These are phyloP conservation scores for Hyposoter dolosus DNA, from an alignment of 2,888 invertebrate genomes.

Conservation along the genomic window DNA sequence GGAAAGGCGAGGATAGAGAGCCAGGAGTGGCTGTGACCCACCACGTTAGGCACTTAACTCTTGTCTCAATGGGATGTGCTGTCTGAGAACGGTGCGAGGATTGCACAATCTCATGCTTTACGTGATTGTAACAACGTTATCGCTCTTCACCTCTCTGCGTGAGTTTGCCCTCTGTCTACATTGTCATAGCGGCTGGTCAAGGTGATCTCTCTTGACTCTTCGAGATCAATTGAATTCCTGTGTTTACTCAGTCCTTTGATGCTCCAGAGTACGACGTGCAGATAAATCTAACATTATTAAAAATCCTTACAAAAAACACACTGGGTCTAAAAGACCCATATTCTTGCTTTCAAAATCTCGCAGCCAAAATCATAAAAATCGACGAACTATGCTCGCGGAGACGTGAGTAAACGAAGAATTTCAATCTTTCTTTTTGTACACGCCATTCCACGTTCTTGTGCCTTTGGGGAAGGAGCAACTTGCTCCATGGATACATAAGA, in stretches of 20 bases:
- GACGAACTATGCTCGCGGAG: neutral
- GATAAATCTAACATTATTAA: neutral
- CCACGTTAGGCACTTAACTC: constrained; percentile 61
- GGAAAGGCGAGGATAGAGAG: constrained; percentile 44
- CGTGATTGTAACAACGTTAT: constrained; percentile 50
- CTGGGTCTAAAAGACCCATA: neutral
- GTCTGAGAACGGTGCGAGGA: constrained; percentile 49
- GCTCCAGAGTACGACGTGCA: neutral
- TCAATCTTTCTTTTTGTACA: neutral
- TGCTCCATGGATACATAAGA: constrained; percentile 32
- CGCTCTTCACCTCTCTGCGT: neutral
- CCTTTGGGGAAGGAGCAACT: neutral
- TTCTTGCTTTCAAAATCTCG: neutral
- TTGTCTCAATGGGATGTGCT: constrained; percentile 59
- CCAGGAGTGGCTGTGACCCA: constrained; percentile 55
- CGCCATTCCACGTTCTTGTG: neutral
- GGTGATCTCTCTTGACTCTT: constrained; percentile 16
- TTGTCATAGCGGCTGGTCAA: constrained; percentile 50
- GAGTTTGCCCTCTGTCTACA: constrained; percentile 26
- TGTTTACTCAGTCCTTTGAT: neutral
- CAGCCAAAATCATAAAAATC: neutral
- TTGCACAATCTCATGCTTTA: constrained; percentile 56
- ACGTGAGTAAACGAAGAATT: neutral
- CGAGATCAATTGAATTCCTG: constrained; percentile 40
- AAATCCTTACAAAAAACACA: neutral